These are phyloP conservation scores for Periophthalmus magnuspinnatus DNA, from an alignment of 2,797 vertebrate species.

Conservation along the genomic window DNA sequence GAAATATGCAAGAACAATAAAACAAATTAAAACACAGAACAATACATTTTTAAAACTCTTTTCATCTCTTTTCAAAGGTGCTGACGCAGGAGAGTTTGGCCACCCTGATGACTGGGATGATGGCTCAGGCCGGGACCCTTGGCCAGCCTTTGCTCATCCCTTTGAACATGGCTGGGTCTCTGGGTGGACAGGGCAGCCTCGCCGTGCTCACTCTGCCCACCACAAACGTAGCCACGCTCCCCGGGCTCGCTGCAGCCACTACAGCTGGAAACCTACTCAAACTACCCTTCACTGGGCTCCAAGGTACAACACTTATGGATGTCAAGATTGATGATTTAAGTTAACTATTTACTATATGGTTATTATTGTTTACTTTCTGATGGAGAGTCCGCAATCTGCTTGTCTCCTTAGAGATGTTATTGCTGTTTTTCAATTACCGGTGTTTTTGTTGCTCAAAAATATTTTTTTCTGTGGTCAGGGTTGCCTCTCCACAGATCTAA, in stretches of 20 bases:
- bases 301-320: constrained; percentile 78
- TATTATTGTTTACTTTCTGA: not conserved
- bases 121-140: constrained; percentile 92
- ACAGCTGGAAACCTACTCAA: constrained; percentile 88
- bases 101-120: constrained; percentile 94
- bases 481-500: no score
- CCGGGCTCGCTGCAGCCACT: constrained; percentile 84
- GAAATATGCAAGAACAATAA: no score
- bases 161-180: constrained; percentile 91
- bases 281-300: constrained; percentile 87
- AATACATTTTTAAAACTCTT: not conserved
- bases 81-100: constrained; percentile 96
- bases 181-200: constrained; percentile 89
- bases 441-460: no score
- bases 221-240: constrained; percentile 88
- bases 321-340: no score
- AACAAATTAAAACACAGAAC: not conserved
- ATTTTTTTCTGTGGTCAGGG: no score
- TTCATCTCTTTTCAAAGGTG: constrained; percentile 71
- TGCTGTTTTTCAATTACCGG: no score
- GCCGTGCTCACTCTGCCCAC: constrained; percentile 93
- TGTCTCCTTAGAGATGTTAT: no score
- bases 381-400: no score
- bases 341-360: not conserved
- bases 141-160: constrained; percentile 96